phyloP scores from a whole-genome alignment of 1,140 invertebrate species.

The Drosophila prosaltans region DNA sequence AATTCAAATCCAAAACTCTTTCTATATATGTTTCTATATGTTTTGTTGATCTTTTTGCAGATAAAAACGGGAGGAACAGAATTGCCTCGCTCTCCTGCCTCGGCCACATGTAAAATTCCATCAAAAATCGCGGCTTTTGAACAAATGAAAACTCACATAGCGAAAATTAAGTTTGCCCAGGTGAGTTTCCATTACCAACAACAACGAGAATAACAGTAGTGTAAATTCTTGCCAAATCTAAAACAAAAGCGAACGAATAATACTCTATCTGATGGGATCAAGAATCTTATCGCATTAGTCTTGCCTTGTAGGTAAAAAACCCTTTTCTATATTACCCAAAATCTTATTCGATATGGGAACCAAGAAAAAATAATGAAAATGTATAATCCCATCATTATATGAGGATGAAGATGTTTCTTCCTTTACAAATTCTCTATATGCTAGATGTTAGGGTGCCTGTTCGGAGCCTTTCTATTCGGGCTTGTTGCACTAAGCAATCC shows the following conservation, averaged over 20 bases:
- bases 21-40: too few species aligned
- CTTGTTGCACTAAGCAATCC: conserved; percentile 44
- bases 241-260: conserved; percentile 3
- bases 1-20: neutral
- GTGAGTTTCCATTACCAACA: conserved; percentile 9
- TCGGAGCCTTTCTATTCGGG: conserved; percentile 22
- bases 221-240: neutral
- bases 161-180: conserved; percentile 73
- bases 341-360: conserved; percentile 1
- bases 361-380: too few species aligned
- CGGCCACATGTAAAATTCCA: conserved; percentile 75
- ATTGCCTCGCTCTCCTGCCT: conserved; percentile 12
- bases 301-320: neutral
- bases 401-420: neutral
- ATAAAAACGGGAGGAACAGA: conserved; percentile 25
- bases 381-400: neutral
- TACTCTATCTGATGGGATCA: neutral
- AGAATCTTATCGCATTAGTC: neutral
- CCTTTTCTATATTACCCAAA: too few species aligned
- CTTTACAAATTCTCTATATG: conserved; percentile 20
- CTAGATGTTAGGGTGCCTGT: conserved; percentile 35
- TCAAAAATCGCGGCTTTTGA: conserved; percentile 72
- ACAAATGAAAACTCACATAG: conserved; percentile 62
- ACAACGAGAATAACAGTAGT: neutral
- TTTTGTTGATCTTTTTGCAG: conserved; percentile 1